phyloP scores from a whole-genome alignment of 1,140 invertebrate species.

The Xylocopa sonorina region DNA sequence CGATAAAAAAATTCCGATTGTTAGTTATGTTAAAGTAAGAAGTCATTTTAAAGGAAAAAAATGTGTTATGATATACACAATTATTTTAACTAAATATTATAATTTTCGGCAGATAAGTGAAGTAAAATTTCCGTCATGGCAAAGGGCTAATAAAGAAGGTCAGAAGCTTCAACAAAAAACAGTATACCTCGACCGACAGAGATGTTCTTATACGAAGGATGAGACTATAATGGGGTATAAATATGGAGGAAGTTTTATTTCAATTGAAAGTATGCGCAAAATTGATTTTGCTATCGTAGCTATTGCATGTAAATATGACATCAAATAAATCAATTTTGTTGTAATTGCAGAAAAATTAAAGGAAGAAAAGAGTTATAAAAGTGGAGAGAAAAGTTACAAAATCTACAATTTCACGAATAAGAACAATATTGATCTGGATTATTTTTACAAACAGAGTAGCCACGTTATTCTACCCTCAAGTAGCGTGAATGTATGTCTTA shows the following conservation, averaged over 20 bases:
- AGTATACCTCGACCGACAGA: slow-evolving; percentile 48
- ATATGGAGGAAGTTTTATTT: slow-evolving; percentile 65
- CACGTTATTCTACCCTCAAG: slow-evolving; percentile 50
- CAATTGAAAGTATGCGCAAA: slow-evolving; percentile 40
- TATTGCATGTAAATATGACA: no score
- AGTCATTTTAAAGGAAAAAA: neutral
- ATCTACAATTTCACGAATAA: slow-evolving; percentile 55
- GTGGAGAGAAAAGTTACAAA: slow-evolving; percentile 45
- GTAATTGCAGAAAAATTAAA: slow-evolving; percentile 47
- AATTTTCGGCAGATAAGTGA: slow-evolving; percentile 34
- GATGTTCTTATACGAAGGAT: slow-evolving; percentile 35
- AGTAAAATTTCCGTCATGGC: slow-evolving; percentile 30
- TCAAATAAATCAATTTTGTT: neutral
- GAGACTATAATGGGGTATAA: slow-evolving; percentile 65
- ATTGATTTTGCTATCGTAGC: neutral
- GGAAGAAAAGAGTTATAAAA: slow-evolving; percentile 37
- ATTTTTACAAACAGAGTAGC: slow-evolving; percentile 36
- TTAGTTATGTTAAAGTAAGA: slow-evolving; percentile 58
- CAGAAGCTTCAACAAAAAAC: neutral
- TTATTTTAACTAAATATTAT: neutral
- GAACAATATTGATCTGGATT: slow-evolving; percentile 51
- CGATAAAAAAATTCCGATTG: slow-evolving; percentile 54
- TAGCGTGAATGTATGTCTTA: slow-evolving; percentile 2
- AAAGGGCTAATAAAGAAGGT: neutral
- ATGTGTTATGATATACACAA: neutral